Evolutionary conservation across 1,140 invertebrate genomes (phyloP), one percentile per base, ranked within the genome.

Genomic region (Himalopsyche phryganea): DNA sequence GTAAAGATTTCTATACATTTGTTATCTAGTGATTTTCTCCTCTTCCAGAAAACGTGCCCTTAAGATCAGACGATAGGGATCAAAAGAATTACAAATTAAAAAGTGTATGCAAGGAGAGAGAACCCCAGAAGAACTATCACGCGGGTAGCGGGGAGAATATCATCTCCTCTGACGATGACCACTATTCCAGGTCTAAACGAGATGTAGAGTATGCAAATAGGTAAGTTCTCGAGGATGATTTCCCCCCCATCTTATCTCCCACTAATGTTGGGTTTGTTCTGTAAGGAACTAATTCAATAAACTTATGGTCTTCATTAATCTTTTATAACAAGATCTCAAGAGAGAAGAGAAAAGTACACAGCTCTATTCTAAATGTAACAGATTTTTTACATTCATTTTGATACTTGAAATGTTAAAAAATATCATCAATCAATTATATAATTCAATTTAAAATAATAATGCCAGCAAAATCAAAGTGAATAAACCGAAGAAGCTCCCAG

Each of bases 161-260:
- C 20, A 32, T 56, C 36, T 56, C 53, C 36, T 56, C 53, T 40
- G 53, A 56, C 4, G 53, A 56, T 20, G 42, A 44, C 19, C 11
- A 11, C 10, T 10, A 45, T 45, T 19, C 53, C 10, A 48, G 20
- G 18, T 28, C 23, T 23, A 14, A 7, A 38, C 20, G 35, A 5
- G 18, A 18, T 20, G 1, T 17, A 5, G 18, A 10, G 11, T 17
- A n/a, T 17, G 10, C 18, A 48, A 32, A 14, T 23, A 33, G 18
- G 44, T 48, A 40, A 19, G 40, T 7, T 15, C 46, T 15, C 32
- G 19, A 19, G 18, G 23, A n/a, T n/a, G n/a, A n/a, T n/a, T n/a
- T n/a, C n/a, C n/a, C 6, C 46, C 7, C 38, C 40, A 11, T 36
- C 32, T 18, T 23, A 20, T 4, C 40, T 14, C 6, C 6, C 7